phyloP scores from a whole-genome alignment of 2,888 invertebrate genomes.

The Amiota mariae region DNA sequence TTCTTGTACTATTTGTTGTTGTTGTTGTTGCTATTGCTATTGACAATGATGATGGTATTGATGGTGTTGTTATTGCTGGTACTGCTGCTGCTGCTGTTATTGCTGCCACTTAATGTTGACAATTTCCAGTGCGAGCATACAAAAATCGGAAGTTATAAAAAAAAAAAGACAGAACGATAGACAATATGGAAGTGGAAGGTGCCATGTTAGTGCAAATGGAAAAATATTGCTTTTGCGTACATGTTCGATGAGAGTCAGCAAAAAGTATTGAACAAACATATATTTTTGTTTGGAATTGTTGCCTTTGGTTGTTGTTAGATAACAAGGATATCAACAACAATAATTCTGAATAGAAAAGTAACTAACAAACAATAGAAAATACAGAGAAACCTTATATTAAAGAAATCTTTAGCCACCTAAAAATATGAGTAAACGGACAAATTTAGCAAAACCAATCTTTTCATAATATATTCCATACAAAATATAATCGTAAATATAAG shows the following conservation, averaged over 20 bases:
- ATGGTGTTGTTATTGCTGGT: conserved; percentile 5
- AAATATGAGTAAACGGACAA: too few relatives aligned
- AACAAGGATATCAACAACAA: too few relatives aligned
- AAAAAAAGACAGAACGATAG: conserved; percentile 17
- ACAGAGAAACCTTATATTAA: too few relatives aligned
- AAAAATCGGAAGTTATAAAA: conserved; percentile 54
- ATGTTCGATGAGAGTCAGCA: conserved; percentile 9
- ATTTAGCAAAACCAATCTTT: too few relatives aligned
- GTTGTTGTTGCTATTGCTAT: not conserved
- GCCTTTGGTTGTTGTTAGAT: too few relatives aligned
- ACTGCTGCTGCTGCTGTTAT: conserved; percentile 39
- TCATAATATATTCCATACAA: too few relatives aligned
- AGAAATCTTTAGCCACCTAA: too few relatives aligned
- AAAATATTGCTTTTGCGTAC: too few relatives aligned
- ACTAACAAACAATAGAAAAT: too few relatives aligned
- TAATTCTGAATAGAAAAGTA: too few relatives aligned
- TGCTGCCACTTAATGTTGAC: conserved; percentile 64
- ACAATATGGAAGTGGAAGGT: not conserved
- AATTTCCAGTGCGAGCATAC: conserved; percentile 57
- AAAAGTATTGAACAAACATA: not conserved
- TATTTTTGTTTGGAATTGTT: conserved; percentile 48
- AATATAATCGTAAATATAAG: too few relatives aligned
- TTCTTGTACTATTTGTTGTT: not conserved
- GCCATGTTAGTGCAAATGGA: too few relatives aligned
- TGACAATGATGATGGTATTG: not conserved